Evolutionary conservation across 2,888 invertebrate species (phyloP), one percentile per base, ranked within the genome.

Genomic region (Doris montereyensis): DNA sequence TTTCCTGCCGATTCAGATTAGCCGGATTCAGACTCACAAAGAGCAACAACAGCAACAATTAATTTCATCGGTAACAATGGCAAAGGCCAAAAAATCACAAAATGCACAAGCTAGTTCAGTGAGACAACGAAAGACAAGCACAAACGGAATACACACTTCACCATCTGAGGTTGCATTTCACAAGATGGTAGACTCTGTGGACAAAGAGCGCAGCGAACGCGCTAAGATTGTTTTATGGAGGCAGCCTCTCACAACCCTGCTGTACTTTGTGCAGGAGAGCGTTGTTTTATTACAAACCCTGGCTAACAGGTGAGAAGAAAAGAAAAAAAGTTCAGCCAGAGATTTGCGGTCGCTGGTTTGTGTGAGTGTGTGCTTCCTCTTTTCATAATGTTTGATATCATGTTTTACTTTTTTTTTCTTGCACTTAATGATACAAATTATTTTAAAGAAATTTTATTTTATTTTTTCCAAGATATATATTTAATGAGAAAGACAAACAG

Each of bases 231-330:
- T 97, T 83, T 92, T 97, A 84, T 96, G 96, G 96, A 94, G 95
- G 88, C 93, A 94, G 87, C 97, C 97, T 8, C 86, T 96, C 81
- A 93, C 93, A 87, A 97, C 97, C 1, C 88, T 96, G 81, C 94
- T 95, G 89, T 97, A 96, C 92, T 96, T 95, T 92, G 91, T 94
- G 87, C 93, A 94, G 88, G 97, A 97, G 93, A 92, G 95, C 84
- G 92, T 94, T 80, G 93, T 94, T 88, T 93, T 95, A 87, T 91
- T 94, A 87, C 93, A 92, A 84, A 93, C 93, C 74, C 93, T 93
- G 89, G 93, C 93, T 84, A 91, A 90, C 89, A 93, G 93, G 94
- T 94, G 90, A 92, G 92, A 89, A 26, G 34, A 35, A 52, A 41
- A 41, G 5, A 41, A 17, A 8, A 35, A n/a, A 58, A 26, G 57